Percentiles rank a stretch among this genome's conserved stretches.
phyloP scores from a whole-genome alignment of 2,797 vertebrate genomes.

The Spinus olivaceus region DNA sequence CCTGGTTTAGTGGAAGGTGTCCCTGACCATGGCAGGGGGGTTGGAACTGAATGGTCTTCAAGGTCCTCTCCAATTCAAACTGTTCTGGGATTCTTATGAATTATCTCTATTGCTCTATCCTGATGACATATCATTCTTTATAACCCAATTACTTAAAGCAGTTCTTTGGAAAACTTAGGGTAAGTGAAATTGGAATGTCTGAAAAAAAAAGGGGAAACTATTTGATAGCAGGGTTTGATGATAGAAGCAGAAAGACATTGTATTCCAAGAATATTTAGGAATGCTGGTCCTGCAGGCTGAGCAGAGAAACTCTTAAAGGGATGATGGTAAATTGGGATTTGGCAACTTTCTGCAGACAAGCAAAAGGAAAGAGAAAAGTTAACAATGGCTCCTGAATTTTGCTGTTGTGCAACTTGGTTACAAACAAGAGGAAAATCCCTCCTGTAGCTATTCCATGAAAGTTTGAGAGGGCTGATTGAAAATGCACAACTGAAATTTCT shows the following conservation, averaged over 20 bases:
- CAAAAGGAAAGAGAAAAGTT: not conserved
- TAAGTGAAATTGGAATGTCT: not conserved
- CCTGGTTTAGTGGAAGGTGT: not conserved
- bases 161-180: not conserved
- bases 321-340: not conserved
- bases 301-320: not conserved
- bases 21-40: not conserved
- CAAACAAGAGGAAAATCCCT: not conserved
- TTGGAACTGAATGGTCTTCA: not conserved
- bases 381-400: not conserved
- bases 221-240: not conserved
- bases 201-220: not conserved
- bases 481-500: not conserved
- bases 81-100: not conserved
- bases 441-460: accelerated
- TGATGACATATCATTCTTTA: not conserved
- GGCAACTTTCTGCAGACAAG: not conserved
- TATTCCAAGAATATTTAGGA: not conserved
- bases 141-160: not conserved
- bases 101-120: not conserved
- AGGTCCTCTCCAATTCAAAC: not conserved
- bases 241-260: not conserved
- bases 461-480: not conserved
- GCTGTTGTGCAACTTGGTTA: not conserved
- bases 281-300: not conserved